Evolutionary conservation across 2,797 vertebrate species (phyloP).

Genomic region (Nasua narica): DNA sequence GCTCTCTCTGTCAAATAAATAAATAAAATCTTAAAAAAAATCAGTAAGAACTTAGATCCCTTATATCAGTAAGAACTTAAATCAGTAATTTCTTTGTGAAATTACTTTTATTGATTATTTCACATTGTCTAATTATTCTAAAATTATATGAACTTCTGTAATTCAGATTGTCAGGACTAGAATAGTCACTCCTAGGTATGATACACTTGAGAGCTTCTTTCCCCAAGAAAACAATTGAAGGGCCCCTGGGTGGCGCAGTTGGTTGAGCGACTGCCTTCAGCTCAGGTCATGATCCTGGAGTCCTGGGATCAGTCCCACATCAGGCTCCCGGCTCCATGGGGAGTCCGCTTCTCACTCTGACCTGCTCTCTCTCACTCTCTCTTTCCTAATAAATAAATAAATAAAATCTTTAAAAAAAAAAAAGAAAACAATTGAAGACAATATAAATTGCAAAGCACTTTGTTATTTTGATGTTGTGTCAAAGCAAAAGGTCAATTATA

Average conservation of each 20-base stretch:
- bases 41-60: not conserved
- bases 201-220: not conserved
- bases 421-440: not conserved
- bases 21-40: too few species aligned
- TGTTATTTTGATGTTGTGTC: slow-evolving; percentile 30
- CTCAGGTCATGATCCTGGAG: too few species aligned
- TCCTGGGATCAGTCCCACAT: too few species aligned
- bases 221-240: not conserved
- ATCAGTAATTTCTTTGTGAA: slow-evolving; percentile 1
- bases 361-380: too few species aligned
- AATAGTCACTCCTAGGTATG: not conserved
- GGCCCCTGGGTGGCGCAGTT: too few species aligned
- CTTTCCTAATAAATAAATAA: too few species aligned
- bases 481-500: slow-evolving; percentile 52
- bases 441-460: slow-evolving; percentile 21
- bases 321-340: too few species aligned
- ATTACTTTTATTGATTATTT: slow-evolving; percentile 13
- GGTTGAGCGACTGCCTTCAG: too few species aligned
- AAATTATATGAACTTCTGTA: not conserved
- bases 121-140: not conserved
- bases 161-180: slow-evolving; percentile 1
- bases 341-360: too few species aligned
- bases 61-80: not conserved
- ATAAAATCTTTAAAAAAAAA: too few species aligned
- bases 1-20: too few species aligned